Evolutionary conservation across 2,797 vertebrate genomes (phyloP), one percentile per base, ranked within the genome.

Genomic region (Pseudochirops cupreus): DNA sequence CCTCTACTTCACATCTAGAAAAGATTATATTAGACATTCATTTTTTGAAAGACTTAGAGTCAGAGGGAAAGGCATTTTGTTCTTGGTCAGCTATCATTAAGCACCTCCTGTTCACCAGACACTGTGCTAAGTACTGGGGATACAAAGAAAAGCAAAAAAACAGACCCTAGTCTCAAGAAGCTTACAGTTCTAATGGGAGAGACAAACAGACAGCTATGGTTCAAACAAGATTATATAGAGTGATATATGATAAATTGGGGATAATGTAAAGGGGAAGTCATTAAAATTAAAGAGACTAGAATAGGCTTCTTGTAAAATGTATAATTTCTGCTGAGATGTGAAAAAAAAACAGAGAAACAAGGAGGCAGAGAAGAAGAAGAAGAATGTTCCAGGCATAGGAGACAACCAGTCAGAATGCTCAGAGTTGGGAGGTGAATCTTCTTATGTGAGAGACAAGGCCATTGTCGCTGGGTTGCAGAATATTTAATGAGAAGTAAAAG

Each of bases 31-130:
- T 93, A 57, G 29, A 50, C 29, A 56, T 1, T 92, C 28, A 92
- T 96, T 97, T 46, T 74, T 95, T 96, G 94, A 74, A 92, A 59
- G 58, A 94, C 21, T 50, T 92, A 52, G 94, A 94, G 26, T 52
- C 54, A 92, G 90, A 58, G 39, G 33, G 94, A 55, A n/a, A 56
- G 74, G 50, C 95, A 94, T 95, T 58, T 95, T 96, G 89, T 94
- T 52, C 46, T 93, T 94, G 5, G 59, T 67, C 3, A 74, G 33
- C 62, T 74, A 74, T n/a, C 33, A 74, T 74, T 74, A 74, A 74
- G 62, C 14, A n/a, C n/a, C 2, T 82, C 0, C 18, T 24, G 3
- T 24, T 21, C 39, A 10, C 67, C 18, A 82, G n/a, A 2, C 67
- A 39, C n/a, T 82, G 9, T 82, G n/a, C n/a, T 82, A 21, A 21